Conservation (phyloP, 2,113 vertebrate genomes). For the Takifugu flavidus region DNA sequence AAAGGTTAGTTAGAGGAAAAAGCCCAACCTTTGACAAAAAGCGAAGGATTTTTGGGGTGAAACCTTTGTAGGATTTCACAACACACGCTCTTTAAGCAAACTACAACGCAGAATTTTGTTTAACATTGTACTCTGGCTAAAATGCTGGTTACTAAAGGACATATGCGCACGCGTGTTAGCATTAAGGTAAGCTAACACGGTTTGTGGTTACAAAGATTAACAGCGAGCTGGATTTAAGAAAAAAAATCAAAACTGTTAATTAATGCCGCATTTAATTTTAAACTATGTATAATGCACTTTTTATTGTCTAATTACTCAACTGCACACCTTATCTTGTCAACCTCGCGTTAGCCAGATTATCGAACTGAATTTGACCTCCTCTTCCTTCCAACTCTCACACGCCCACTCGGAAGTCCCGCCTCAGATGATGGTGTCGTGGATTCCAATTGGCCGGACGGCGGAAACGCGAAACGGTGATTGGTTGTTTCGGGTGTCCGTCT, state of each 20-base stretch:
- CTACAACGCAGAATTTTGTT: background rate
- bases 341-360: conserved; percentile 33
- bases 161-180: background rate
- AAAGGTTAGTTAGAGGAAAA: conserved; percentile 13
- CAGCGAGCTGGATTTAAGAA: background rate
- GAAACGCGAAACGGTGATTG: conserved; percentile 11
- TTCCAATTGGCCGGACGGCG: conserved; percentile 13
- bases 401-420: conserved; percentile 41
- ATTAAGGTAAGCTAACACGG: background rate
- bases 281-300: background rate
- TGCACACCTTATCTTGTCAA: background rate
- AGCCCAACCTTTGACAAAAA: background rate
- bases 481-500: background rate
- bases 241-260: background rate
- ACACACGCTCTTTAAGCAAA: background rate
- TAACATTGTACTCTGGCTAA: background rate
- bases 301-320: background rate
- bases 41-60: no score
- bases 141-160: background rate
- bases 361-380: conserved; percentile 58
- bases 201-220: no score
- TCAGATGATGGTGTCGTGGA: background rate
- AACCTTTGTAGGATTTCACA: no score
- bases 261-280: background rate
- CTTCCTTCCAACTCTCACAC: conserved; percentile 27